Evolutionary conservation across 2,113 vertebrate species (phyloP).

Genomic region (Podarcis cretensis): DNA sequence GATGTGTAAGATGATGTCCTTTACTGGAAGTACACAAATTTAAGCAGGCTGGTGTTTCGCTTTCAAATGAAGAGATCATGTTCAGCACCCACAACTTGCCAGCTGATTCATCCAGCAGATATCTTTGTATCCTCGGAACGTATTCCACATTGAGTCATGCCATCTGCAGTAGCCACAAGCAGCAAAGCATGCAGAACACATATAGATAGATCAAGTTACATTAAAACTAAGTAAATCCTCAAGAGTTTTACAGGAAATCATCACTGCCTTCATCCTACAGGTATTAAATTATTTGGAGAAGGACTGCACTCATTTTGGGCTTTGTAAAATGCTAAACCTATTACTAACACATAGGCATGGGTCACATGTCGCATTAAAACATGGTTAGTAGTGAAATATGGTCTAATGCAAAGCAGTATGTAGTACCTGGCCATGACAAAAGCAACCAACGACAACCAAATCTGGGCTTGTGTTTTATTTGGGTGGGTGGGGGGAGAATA

Average conservation of each 20-base stretch:
- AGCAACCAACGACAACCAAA: too few species aligned
- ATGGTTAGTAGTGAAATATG: too few species aligned
- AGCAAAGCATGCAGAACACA: constrained; percentile 63
- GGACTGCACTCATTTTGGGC: constrained; percentile 3
- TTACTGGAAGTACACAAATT: constrained; percentile 28
- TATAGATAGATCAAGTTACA: constrained; percentile 56
- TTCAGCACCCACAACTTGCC: constrained; percentile 46
- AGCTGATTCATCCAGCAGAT: constrained; percentile 35
- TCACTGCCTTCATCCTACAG: constrained; percentile 32
- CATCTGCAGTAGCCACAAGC: constrained; percentile 56
- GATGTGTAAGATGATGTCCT: not conserved
- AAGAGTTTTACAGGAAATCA: constrained; percentile 60
- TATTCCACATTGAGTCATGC: constrained; percentile 57
- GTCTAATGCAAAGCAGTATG: too few species aligned
- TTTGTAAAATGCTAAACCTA: not conserved
- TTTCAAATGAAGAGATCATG: constrained; percentile 41
- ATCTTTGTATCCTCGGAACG: constrained; percentile 46
- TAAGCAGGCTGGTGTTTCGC: not conserved
- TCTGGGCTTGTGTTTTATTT: too few species aligned
- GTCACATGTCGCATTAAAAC: too few species aligned
- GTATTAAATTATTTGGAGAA: constrained; percentile 37
- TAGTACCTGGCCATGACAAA: too few species aligned
- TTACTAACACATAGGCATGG: not conserved
- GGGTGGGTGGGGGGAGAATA: too few species aligned
- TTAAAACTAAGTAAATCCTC: constrained; percentile 34